Percentiles rank a stretch among this genome's conserved stretches.
Evolutionary conservation across 2,888 invertebrate genomes (phyloP).

Genomic region (Melanophora roralis): DNA sequence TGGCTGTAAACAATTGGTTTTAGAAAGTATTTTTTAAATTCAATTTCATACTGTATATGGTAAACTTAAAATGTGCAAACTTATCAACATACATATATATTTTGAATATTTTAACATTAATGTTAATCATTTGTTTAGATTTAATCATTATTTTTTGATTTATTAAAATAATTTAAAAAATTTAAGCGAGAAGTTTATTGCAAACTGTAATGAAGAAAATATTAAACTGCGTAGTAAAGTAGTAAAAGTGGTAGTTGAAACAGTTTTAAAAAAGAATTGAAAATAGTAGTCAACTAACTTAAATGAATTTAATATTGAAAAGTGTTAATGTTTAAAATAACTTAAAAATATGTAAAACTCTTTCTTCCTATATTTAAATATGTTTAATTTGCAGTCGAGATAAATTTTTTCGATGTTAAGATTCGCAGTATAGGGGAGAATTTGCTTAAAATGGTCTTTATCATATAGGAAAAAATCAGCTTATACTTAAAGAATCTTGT

Average conservation of each 20-base stretch:
- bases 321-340: too few species aligned
- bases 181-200: background rate
- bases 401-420: too few species aligned
- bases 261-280: too few species aligned
- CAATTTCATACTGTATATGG: background rate
- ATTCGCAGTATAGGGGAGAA: too few species aligned
- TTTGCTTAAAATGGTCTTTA: too few species aligned
- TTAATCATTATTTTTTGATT: background rate
- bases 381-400: too few species aligned
- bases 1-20: constrained; percentile 55
- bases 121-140: background rate
- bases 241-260: constrained; percentile 33
- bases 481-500: too few species aligned
- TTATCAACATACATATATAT: background rate
- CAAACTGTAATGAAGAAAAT: constrained; percentile 9
- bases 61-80: constrained; percentile 59
- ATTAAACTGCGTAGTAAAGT: constrained; percentile 48
- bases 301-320: too few species aligned
- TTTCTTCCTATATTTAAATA: too few species aligned
- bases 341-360: too few species aligned
- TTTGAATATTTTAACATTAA: background rate
- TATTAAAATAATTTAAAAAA: background rate
- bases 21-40: constrained; percentile 15
- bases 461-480: too few species aligned
- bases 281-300: too few species aligned